Conservation (phyloP, 2,888 invertebrate genomes). For the Pocota personata region DNA sequence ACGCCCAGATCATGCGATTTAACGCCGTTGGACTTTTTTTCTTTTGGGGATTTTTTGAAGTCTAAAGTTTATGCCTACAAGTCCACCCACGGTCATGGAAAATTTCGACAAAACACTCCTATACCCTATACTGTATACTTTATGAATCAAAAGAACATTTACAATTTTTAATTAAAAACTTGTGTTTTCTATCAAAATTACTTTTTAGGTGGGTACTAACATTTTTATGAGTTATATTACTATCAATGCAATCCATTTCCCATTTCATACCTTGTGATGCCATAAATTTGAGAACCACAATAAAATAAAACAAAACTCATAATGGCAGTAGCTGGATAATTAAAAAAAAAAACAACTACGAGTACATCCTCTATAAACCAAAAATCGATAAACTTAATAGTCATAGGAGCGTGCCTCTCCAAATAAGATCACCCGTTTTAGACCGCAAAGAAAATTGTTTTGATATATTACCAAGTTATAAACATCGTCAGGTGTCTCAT, state of each 20-base stretch:
- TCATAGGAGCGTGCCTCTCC: background rate
- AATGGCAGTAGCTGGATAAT: background rate
- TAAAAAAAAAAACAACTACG: background rate
- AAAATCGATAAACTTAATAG: background rate
- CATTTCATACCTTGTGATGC: background rate
- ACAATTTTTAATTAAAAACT: no score
- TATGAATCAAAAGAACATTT: no score
- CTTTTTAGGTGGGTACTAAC: background rate
- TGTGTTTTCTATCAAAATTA: no score
- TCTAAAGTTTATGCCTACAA: no score
- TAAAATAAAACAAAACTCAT: background rate
- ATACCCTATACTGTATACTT: no score
- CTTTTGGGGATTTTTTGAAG: no score
- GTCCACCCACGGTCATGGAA: no score
- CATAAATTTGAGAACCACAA: background rate
- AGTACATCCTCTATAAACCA: background rate
- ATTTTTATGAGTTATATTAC: background rate
- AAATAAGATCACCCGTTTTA: background rate
- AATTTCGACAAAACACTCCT: no score
- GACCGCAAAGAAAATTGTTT: background rate
- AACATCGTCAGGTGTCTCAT: conserved; percentile 6
- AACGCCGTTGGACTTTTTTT: no score
- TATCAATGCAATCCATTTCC: background rate
- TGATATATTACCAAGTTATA: background rate
- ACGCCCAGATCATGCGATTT: no score